These are phyloP conservation scores for Rapana venosa DNA, from an alignment of 2,888 invertebrate genomes.

Conservation along the genomic window DNA sequence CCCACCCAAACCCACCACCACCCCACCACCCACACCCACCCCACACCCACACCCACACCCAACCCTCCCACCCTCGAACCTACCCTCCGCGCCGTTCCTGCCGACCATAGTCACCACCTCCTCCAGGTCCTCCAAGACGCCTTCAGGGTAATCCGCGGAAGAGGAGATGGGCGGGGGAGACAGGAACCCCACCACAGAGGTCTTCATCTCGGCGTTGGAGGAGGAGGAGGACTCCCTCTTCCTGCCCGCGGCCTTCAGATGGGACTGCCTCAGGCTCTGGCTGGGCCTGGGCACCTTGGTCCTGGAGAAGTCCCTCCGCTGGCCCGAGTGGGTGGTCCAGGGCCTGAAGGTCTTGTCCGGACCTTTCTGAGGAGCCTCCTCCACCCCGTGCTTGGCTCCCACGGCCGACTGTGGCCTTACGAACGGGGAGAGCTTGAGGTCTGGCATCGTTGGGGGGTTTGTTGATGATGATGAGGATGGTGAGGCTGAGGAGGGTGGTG, in stretches of 20 bases:
- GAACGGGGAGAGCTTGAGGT: conserved; percentile 17
- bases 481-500: no score
- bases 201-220: conserved; percentile 9
- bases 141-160: not conserved
- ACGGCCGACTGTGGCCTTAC: conserved; percentile 31
- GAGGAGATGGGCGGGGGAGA: not conserved
- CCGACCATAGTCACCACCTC: conserved; percentile 43
- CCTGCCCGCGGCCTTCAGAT: conserved; percentile 47
- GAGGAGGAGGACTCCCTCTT: not conserved
- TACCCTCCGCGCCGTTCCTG: not conserved
- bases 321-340: conserved; percentile 52
- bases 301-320: conserved; percentile 45
- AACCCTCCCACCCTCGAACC: not conserved
- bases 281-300: conserved; percentile 47
- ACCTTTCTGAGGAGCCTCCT: not conserved
- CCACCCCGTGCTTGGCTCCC: not conserved
- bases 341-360: conserved; percentile 43
- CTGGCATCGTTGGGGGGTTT: not conserved
- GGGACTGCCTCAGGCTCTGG: conserved; percentile 49
- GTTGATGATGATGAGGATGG: not conserved
- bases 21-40: not conserved
- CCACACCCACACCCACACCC: not conserved
- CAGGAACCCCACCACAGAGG: not conserved
- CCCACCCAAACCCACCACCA: no score
- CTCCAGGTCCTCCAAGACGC: conserved; percentile 18